Evolutionary conservation across 2,888 invertebrate species (phyloP).

Genomic region (Agrotis puta): DNA sequence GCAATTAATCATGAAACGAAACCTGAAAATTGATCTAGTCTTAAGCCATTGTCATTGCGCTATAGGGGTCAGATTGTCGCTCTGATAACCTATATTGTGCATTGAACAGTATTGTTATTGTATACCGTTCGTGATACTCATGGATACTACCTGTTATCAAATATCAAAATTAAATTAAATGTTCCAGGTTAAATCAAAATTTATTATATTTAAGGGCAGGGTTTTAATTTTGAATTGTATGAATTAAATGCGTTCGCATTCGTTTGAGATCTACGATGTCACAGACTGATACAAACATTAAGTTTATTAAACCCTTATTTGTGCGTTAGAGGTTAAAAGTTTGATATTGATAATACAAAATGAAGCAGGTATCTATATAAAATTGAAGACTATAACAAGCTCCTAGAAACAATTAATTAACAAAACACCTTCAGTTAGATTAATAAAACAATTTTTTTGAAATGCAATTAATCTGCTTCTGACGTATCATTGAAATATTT

Average conservation of each 20-base stretch:
- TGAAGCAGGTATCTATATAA: not conserved
- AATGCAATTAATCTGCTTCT: slow-evolving; percentile 28
- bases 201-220: no score
- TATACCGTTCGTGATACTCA: no score
- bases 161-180: no score
- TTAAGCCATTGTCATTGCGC: slow-evolving; percentile 2
- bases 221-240: no score
- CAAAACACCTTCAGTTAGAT: slow-evolving; percentile 1
- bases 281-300: no score
- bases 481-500: slow-evolving; percentile 23
- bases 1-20: not conserved
- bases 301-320: no score
- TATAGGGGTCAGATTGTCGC: slow-evolving; percentile 28
- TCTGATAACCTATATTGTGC: slow-evolving; percentile 26
- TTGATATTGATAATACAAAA: no score
- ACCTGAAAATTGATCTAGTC: not conserved
- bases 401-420: not conserved
- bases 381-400: not conserved
- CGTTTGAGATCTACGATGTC: no score
- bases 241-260: no score
- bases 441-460: slow-evolving; percentile 1
- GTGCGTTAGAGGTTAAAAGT: no score
- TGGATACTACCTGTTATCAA: no score
- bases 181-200: no score
- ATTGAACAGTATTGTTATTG: slow-evolving; percentile 13